A percentile compares a stretch with the other conserved stretches of the same genome.
These are phyloP conservation scores for Nasalis larvatus DNA, from an alignment of 2,113 vertebrate species.

Conservation along the genomic window DNA sequence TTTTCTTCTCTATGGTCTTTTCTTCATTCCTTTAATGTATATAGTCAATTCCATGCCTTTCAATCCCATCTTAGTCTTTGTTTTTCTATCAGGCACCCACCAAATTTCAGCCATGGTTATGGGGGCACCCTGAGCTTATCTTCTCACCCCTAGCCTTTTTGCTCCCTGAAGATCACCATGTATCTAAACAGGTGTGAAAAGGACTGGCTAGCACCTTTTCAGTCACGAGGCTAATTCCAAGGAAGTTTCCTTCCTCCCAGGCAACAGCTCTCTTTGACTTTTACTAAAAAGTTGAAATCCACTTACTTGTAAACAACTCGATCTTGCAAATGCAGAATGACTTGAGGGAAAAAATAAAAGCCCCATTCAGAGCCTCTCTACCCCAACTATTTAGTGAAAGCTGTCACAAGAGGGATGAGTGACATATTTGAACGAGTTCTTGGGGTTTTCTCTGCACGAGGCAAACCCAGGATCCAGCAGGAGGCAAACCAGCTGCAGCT, in stretches of 20 bases:
- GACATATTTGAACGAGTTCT: constrained; percentile 71
- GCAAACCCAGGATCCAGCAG: constrained; percentile 60
- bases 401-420: constrained; percentile 68
- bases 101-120: background rate
- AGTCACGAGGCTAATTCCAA: background rate
- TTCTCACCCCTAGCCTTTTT: background rate
- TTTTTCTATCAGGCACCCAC: background rate
- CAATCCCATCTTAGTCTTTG: background rate
- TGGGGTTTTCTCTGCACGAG: constrained; percentile 67
- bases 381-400: constrained; percentile 69
- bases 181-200: background rate
- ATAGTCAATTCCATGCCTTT: background rate
- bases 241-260: background rate
- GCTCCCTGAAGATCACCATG: background rate
- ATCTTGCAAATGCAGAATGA: constrained; percentile 67
- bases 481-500: constrained; percentile 73
- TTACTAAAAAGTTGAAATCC: constrained; percentile 68
- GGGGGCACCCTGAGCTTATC: background rate
- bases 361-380: constrained; percentile 70
- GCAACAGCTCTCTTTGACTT: constrained; percentile 9
- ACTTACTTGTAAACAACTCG: constrained; percentile 58
- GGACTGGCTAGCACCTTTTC: background rate
- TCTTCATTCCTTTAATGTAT: background rate
- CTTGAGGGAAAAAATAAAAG: constrained; percentile 62
- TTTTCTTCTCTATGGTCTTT: background rate